Evolutionary conservation across 2,113 vertebrate genomes (phyloP).

Genomic region (Etheostoma spectabile): DNA sequence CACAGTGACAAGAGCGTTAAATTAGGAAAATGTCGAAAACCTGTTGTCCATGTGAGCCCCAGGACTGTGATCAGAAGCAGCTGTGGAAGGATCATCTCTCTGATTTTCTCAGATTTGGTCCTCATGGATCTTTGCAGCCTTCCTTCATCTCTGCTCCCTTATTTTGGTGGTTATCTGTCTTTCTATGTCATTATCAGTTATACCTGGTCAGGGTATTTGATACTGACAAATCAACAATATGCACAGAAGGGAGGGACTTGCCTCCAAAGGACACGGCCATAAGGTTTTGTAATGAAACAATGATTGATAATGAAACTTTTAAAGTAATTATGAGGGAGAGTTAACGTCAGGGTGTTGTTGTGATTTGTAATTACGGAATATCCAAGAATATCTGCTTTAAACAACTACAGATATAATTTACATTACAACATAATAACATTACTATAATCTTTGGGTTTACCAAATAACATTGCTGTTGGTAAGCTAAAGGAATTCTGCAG

Average conservation of each 20-base stretch:
- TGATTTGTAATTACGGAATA: not conserved
- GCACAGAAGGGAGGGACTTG: slow-evolving; percentile 40
- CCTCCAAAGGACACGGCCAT: slow-evolving; percentile 49
- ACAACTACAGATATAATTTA: not conserved
- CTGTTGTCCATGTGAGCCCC: slow-evolving; percentile 62
- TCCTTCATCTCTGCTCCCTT: not conserved
- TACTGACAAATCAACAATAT: slow-evolving; percentile 31
- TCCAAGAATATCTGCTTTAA: not conserved
- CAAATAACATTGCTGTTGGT: not conserved
- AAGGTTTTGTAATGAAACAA: slow-evolving; percentile 14
- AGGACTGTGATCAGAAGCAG: slow-evolving; percentile 58
- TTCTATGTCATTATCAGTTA: too few relatives aligned
- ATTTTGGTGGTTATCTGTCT: too few relatives aligned
- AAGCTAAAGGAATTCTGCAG: not conserved
- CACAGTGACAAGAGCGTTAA: not conserved
- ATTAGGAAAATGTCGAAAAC: slow-evolving; percentile 33
- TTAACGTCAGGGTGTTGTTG: not conserved
- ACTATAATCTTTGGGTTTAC: not conserved
- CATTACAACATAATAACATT: not conserved
- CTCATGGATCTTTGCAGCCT: not conserved
- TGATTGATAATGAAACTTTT: slow-evolving; percentile 23
- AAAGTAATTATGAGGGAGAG: slow-evolving; percentile 1
- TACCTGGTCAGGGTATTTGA: slow-evolving; percentile 28
- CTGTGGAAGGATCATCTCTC: slow-evolving; percentile 58
- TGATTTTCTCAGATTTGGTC: not conserved